Conservation (phyloP, 2,797 vertebrate genomes). For the Toxotes lorentzi region DNA sequence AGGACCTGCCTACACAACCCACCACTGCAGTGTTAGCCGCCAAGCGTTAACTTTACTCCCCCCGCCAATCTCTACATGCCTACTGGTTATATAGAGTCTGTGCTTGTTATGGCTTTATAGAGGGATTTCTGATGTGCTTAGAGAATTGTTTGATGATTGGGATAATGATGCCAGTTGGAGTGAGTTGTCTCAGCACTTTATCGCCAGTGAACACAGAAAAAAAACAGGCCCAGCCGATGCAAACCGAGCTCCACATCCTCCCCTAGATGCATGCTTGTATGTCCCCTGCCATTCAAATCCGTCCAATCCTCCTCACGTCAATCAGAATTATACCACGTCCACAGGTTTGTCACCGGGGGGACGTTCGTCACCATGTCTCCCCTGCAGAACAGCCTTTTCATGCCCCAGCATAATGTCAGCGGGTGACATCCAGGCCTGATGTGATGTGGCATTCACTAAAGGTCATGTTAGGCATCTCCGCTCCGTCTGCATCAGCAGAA, state of each 20-base stretch:
- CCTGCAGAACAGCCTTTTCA: slow-evolving; percentile 92
- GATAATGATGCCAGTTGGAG: slow-evolving; percentile 78
- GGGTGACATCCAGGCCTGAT: slow-evolving; percentile 96
- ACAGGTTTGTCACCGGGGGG: slow-evolving; percentile 79
- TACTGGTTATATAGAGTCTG: slow-evolving; percentile 81
- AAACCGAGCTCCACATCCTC: slow-evolving; percentile 36
- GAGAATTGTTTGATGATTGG: slow-evolving; percentile 84
- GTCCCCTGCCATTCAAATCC: slow-evolving; percentile 74
- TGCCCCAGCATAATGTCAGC: slow-evolving; percentile 94
- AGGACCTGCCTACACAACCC: slow-evolving; percentile 78
- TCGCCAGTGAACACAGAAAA: slow-evolving; percentile 42
- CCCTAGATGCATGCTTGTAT: slow-evolving; percentile 18
- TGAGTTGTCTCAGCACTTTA: slow-evolving; percentile 78
- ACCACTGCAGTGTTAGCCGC: slow-evolving; percentile 64
- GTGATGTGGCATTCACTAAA: slow-evolving; percentile 99
- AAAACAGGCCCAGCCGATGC: slow-evolving; percentile 47
- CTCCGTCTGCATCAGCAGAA: slow-evolving; percentile 81
- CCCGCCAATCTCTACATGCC: slow-evolving; percentile 69
- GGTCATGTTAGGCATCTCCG: slow-evolving; percentile 93
- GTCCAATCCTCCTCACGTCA: slow-evolving; percentile 72
- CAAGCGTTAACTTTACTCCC: slow-evolving; percentile 77
- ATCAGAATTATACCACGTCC: slow-evolving; percentile 80
- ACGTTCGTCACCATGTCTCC: slow-evolving; percentile 80
- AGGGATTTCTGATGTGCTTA: slow-evolving; percentile 82
- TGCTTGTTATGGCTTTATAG: slow-evolving; percentile 82